Evolutionary conservation across 2,888 invertebrate genomes (phyloP).

Genomic region (Diadegma fenestrale): DNA sequence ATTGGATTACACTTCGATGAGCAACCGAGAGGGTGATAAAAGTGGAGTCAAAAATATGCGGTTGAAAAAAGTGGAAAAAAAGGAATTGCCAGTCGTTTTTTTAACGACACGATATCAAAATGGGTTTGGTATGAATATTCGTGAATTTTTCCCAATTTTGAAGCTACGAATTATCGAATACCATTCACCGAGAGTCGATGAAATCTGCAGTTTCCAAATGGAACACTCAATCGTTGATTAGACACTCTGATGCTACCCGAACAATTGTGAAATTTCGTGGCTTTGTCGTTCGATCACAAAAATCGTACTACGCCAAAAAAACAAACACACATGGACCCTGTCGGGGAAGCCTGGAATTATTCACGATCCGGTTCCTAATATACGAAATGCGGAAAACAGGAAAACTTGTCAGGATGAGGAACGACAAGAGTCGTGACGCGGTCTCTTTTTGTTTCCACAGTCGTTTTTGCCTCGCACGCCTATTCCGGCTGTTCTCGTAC

Average conservation of each 20-base stretch:
- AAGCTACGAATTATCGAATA: not conserved
- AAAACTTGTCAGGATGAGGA: not conserved
- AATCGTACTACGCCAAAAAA: not conserved
- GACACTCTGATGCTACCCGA: not conserved
- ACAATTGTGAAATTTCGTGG: not conserved
- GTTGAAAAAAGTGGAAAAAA: not conserved
- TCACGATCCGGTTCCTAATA: not conserved
- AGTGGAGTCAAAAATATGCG: not conserved
- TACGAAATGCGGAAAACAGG: not conserved
- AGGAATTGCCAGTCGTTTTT: not conserved
- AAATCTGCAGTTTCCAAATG: not conserved
- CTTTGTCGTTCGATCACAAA: not conserved
- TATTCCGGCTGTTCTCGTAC: not conserved
- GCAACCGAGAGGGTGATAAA: not conserved
- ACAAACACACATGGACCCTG: constrained; percentile 3
- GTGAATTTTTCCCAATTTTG: not conserved
- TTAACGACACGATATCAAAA: not conserved
- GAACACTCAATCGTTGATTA: constrained; percentile 4
- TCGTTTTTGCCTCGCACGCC: not conserved
- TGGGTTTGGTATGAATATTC: not conserved
- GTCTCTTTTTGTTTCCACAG: not conserved
- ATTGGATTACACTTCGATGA: constrained; percentile 21
- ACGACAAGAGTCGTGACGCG: not conserved
- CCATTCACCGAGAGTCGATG: not conserved
- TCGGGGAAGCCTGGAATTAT: not conserved